phyloP scores from a whole-genome alignment of 2,113 vertebrate species.

The Equus quagga region DNA sequence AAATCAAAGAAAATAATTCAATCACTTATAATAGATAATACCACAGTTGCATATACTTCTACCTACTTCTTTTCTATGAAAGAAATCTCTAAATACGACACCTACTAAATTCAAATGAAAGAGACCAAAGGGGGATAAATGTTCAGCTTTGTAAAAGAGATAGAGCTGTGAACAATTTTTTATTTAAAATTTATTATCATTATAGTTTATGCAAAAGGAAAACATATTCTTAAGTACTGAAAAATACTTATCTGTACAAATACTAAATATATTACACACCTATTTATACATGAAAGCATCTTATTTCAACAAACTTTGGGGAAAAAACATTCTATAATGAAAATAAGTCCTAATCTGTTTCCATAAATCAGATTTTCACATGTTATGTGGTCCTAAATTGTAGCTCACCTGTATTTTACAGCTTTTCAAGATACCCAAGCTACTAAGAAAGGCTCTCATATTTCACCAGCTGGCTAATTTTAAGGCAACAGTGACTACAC shows the following conservation, averaged over 20 bases:
- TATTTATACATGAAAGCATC: background rate
- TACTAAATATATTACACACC: background rate
- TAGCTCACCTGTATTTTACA: background rate
- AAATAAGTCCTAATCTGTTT: background rate
- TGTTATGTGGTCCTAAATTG: background rate
- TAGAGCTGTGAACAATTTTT: background rate
- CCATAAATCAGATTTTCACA: background rate
- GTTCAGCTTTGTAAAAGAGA: background rate
- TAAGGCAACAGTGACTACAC: background rate
- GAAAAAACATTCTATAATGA: background rate
- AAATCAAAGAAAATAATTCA: constrained; percentile 31
- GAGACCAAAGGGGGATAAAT: background rate
- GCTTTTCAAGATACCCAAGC: background rate
- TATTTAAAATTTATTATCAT: constrained; percentile 6
- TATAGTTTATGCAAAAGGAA: background rate
- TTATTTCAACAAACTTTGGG: background rate
- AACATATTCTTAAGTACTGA: background rate
- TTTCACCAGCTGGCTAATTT: background rate
- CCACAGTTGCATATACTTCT: background rate
- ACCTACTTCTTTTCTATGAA: background rate
- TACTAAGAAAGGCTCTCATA: background rate
- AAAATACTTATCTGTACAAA: background rate
- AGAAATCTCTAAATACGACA: background rate
- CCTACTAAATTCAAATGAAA: background rate
- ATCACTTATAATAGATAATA: background rate